Evolutionary conservation across 2,113 vertebrate species (phyloP), one percentile per base, ranked within the genome.

Genomic region (Dolichallabes microphthalmus): DNA sequence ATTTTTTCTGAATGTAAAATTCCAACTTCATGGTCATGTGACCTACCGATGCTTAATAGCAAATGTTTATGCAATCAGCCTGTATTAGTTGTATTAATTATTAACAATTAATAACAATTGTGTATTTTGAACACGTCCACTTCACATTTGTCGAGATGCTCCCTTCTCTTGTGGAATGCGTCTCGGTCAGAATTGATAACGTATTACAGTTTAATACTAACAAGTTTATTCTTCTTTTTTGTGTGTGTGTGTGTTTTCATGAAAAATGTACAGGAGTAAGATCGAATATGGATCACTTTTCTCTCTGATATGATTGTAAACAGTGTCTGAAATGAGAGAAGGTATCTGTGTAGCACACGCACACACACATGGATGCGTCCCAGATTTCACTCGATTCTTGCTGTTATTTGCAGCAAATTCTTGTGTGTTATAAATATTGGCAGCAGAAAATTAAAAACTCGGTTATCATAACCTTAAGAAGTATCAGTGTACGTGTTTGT

Each of bases 381-480:
- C 6, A 53, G 52, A 30, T 76, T 76, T 76, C 69, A 73, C 35
- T 73, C 19, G 69, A 45, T 73, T 71, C 68, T 71, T 19, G 19
- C 19, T 39, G 8, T 4, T 19, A 32, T 68, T 32, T 69, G 17
- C 15, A 19, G 15, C 14, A 35, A 69, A 69, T 35, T 75, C 71
- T n/a, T 11, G 39, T 50, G 45, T n/a, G 52, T 53, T 6, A 5
- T 75, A 75, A 75, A 75, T 74, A 74, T 52, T 74, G 71, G n/a
- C 71, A 25, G 7, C 63, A 39, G 30, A n/a, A 13, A 79, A 71
- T 32, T 79, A 19, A 83, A 7, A 8, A 80, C 58, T 63, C 15
- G 0, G 27, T 87, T 82, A 50, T 64, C 39, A 80, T 87, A 84
- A 87, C 68, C 82, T 80, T 84, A 32, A 76, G 19, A 32, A 66